A percentile compares a stretch with the other conserved stretches of the same genome.
Conservation (phyloP, 2,888 invertebrate species). For the Operophtera brumata region DNA sequence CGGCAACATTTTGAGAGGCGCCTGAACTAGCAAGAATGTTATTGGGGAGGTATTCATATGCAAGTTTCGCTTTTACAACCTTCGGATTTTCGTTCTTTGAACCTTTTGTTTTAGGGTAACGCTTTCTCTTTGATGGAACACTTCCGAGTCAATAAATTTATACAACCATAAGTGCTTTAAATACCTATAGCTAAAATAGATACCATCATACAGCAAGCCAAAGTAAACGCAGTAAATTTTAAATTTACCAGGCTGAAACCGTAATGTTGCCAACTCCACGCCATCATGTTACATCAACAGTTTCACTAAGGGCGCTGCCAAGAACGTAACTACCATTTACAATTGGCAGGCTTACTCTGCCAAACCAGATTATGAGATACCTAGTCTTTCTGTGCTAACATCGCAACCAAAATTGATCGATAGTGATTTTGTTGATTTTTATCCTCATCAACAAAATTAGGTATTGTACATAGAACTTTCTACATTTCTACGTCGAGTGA, state of each 20-base stretch:
- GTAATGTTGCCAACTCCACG: constrained; percentile 56
- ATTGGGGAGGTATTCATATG: background rate
- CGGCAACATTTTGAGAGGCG: constrained; percentile 38
- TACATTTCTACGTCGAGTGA: background rate
- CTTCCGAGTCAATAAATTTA: background rate
- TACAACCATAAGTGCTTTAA: background rate
- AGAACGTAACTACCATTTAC: constrained; percentile 43
- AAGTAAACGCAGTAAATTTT: constrained; percentile 54
- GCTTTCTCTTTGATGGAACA: too few species aligned
- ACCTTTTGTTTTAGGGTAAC: too few species aligned
- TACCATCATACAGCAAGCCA: constrained; percentile 36
- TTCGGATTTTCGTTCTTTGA: background rate
- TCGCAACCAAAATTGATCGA: background rate
- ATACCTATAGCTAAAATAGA: background rate
- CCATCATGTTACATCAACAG: constrained; percentile 50
- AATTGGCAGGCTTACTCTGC: constrained; percentile 53
- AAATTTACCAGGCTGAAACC: constrained; percentile 54
- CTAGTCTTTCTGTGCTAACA: background rate
- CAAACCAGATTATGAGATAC: constrained; percentile 39
- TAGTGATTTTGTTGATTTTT: background rate
- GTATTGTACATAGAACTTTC: background rate
- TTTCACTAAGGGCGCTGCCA: constrained; percentile 50
- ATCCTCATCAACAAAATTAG: too few species aligned
- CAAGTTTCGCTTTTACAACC: background rate
- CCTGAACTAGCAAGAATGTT: constrained; percentile 27